Evolutionary conservation across 2,797 vertebrate genomes (phyloP).

Genomic region (Masticophis lateralis): DNA sequence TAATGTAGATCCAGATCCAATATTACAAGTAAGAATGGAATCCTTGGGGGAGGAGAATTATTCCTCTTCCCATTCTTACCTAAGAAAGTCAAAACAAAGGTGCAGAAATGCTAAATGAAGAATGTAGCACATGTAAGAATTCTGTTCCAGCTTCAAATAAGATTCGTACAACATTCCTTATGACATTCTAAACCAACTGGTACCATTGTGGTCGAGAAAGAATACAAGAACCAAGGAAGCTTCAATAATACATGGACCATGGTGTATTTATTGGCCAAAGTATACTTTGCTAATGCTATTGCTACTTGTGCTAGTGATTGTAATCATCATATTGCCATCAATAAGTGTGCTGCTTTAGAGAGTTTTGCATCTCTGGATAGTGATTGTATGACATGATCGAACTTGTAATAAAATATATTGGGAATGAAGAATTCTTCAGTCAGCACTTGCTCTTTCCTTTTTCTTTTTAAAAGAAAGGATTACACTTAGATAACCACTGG

Average conservation of each 20-base stretch:
- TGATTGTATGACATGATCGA: not conserved
- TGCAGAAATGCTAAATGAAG: not conserved
- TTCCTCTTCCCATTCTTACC: not conserved
- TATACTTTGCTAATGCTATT: not conserved
- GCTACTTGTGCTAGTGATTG: not conserved
- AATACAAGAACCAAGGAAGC: not conserved
- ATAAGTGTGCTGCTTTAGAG: not conserved
- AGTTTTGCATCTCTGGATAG: not conserved
- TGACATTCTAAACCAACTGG: not conserved
- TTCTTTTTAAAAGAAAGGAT: not conserved
- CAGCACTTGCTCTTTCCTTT: not conserved
- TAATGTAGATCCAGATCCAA: not conserved
- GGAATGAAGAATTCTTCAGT: too few relatives aligned
- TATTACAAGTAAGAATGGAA: not conserved
- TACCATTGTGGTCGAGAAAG: not conserved
- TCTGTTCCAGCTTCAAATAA: not conserved
- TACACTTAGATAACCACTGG: not conserved
- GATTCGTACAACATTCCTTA: not conserved
- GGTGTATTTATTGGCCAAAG: not conserved
- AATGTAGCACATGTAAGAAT: not conserved
- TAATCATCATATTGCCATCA: not conserved
- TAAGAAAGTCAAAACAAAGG: not conserved
- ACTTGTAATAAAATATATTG: not conserved
- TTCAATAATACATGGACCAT: not conserved
- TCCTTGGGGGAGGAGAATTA: not conserved